These are phyloP conservation scores for Sebastes kiyomatsui DNA, from an alignment of 2,797 vertebrate species.

Conservation along the genomic window DNA sequence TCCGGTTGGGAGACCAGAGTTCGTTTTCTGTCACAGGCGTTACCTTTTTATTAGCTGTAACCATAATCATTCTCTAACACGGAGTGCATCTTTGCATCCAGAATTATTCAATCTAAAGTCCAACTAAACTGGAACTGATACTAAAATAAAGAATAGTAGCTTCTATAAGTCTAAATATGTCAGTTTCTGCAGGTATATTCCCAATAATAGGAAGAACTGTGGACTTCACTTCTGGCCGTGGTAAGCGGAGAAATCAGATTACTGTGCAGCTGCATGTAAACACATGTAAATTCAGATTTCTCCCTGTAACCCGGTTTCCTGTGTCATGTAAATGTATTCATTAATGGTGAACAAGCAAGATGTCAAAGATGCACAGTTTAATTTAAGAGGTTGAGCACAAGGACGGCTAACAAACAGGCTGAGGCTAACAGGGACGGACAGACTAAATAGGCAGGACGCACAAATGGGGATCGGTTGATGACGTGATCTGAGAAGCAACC, in stretches of 20 bases:
- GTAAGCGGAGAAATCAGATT: not conserved
- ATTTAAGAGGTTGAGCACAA: not conserved
- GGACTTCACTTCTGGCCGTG: rapidly evolving
- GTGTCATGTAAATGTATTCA: not conserved
- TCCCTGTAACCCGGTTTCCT: not conserved
- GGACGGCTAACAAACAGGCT: not conserved
- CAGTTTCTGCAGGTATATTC: not conserved
- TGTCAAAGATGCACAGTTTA: not conserved
- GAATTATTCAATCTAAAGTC: not conserved
- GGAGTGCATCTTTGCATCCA: not conserved
- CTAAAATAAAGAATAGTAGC: not conserved
- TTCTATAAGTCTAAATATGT: not conserved
- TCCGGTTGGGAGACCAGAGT: too few relatives aligned
- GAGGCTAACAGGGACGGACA: not conserved
- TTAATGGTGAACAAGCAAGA: not conserved
- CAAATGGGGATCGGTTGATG: not conserved
- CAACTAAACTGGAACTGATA: not conserved
- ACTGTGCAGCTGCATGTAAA: not conserved
- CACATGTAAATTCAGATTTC: not conserved
- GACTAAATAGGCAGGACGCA: not conserved
- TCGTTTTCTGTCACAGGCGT: too few relatives aligned
- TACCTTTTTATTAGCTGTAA: not conserved
- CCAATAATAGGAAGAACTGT: not conserved
- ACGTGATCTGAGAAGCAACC: not conserved
- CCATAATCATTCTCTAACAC: not conserved